phyloP scores from a whole-genome alignment of 2,797 vertebrate species.

The Syndactyla subalaris region DNA sequence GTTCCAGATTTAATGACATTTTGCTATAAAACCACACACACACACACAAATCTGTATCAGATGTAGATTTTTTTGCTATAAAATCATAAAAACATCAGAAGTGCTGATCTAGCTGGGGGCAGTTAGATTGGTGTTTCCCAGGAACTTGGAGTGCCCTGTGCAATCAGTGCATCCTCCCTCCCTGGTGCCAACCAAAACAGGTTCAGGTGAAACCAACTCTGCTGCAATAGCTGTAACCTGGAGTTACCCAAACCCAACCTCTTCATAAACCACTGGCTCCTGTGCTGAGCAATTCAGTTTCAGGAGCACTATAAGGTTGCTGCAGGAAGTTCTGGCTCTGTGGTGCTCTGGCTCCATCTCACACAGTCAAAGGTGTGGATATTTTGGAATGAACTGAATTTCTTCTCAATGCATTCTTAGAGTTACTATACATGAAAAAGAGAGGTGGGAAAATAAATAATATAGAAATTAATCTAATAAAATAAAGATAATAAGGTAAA shows the following conservation, averaged over 20 bases:
- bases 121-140: not conserved
- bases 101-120: not conserved
- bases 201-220: not conserved
- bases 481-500: not conserved
- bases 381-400: not conserved
- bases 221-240: not conserved
- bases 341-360: not conserved
- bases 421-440: not conserved
- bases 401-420: not conserved
- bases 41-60: not conserved
- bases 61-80: not conserved
- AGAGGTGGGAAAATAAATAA: not conserved
- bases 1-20: not conserved
- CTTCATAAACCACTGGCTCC: not conserved
- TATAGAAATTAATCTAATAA: not conserved
- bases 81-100: not conserved
- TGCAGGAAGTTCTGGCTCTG: not conserved
- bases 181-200: not conserved
- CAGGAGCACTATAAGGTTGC: not conserved
- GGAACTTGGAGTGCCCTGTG: not conserved
- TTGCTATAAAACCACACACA: not conserved
- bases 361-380: rapidly evolving
- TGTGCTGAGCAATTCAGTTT: not conserved
- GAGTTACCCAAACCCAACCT: not conserved
- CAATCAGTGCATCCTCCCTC: not conserved